Evolutionary conservation across 2,888 invertebrate species (phyloP), one percentile per base, ranked within the genome.

Genomic region (Yponomeuta sedellus): DNA sequence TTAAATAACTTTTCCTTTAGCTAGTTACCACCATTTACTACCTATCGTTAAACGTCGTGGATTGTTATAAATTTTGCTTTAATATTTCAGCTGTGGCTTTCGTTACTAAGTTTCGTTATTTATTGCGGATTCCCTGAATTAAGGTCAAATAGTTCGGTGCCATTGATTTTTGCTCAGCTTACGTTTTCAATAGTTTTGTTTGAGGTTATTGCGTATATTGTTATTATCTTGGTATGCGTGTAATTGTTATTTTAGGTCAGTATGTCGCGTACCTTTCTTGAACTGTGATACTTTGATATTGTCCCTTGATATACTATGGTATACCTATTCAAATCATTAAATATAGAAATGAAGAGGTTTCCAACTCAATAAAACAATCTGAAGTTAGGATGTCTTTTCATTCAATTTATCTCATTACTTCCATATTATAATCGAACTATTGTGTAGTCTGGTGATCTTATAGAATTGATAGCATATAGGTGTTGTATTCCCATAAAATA

Each of bases 11-110:
- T 34, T 34, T 5, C 34, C 8, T 34, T 34, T 8, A 34, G 34
- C 8, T 34, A 34, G 34, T n/a, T n/a, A n/a, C n/a, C 34, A 52
- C 16, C 0, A 16, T 3, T 52, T 2, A 16, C 5, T 52, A 16
- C 44, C 44, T 52, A 52, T 52, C 1, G 16, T 52, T 3, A 16
- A 52, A 12, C 44, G 44, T 52, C 12, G 16, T 12, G 16, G 44
- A 16, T 44, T 16, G 44, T 4, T 52, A 52, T 52, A 16, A 52
- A 52, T 16, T 52, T 52, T 16, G 44, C 44, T 52, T 52, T 52
- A 34, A 52, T 61, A 44, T 44, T 63, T 44, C 16, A 44, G 63
- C 63, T 22, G 44, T 25, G 63, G 44, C 40, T 44, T 34, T n/a
- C 19, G 10, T 34, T n/a, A 6, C 10, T n/a, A 22, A 59, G 20